Evolutionary conservation across 2,113 vertebrate genomes (phyloP), one percentile per base, ranked within the genome.

Genomic region (Dunckerocampus dactyliophorus): DNA sequence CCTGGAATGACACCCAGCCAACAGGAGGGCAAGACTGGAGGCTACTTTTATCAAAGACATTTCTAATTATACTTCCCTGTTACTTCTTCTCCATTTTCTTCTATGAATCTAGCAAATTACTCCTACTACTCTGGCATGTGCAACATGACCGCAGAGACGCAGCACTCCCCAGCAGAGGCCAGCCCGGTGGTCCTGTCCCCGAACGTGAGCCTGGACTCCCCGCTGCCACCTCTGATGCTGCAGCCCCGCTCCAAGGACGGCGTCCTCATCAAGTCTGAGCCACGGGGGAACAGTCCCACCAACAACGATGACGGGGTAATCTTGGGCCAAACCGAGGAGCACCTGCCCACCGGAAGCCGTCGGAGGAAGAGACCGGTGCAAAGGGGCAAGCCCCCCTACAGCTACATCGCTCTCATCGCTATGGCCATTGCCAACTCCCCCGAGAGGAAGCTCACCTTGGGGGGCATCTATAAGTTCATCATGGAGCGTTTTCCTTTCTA

Each of bases 401-500:
- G 93, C 45, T 99, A 99, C 88, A 99, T 99, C 77, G 96, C 96
- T 2, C 93, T 99, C 60, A 99, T 98, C 65, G 94, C 96, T 53
- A 98, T 99, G 96, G 93, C 96, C 75, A 94, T 99, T 45, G 95
- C 96, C 62, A 95, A 98, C 86, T 95, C 96, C 1, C 90, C 95
- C 0, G 96, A 97, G 82, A 94, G 95, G 73, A 94, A 95, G 39
- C 94, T 99, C 63, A 96, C 96, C 1, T 82, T 99, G 75, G 95
- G 95, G 1, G 95, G 94, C 68, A 99, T 99, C 80, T 99, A 97
- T 71, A 94, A 94, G 71, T 99, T 99, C 90, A 98, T 99, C 88
- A 97, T 93, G 72, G 96, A 97, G 86, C 93, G 95, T 16, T 99
- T 99, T 67, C 94, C 96, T 3, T 99, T 97, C 86, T 99, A 99